phyloP scores from a whole-genome alignment of 1,140 invertebrate genomes.

The Drosophila nigromelanica region DNA sequence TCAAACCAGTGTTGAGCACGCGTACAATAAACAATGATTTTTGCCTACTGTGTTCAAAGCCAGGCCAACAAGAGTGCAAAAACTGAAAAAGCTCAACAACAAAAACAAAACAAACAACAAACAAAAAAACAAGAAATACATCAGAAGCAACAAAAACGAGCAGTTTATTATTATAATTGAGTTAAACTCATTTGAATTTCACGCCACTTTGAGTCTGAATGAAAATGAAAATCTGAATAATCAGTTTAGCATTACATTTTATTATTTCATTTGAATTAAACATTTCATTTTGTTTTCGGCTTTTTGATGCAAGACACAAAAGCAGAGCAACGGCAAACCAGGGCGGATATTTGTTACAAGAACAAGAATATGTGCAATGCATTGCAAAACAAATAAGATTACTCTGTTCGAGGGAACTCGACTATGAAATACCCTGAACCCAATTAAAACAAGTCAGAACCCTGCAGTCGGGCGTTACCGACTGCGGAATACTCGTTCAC shows the following conservation, averaged over 20 bases:
- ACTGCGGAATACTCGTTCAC: too few species aligned
- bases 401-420: too few species aligned
- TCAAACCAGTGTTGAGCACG: too few species aligned
- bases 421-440: too few species aligned
- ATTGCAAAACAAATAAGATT: neutral
- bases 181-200: conserved; percentile 65
- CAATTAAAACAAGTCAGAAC: too few species aligned
- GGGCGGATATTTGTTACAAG: neutral
- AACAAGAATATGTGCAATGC: neutral
- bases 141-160: conserved; percentile 35
- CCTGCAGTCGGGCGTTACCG: too few species aligned
- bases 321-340: neutral
- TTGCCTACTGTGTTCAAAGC: neutral
- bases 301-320: neutral
- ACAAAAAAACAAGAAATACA: conserved; percentile 5
- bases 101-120: neutral
- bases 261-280: conserved; percentile 43
- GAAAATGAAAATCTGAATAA: conserved; percentile 54
- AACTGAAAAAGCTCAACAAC: neutral
- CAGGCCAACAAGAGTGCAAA: neutral
- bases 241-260: conserved; percentile 47
- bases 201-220: conserved; percentile 53
- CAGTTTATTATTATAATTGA: conserved; percentile 66
- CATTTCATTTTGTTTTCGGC: conserved; percentile 27
- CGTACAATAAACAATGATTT: neutral